Percentiles rank a stretch among this genome's conserved stretches.
Evolutionary conservation across 2,888 invertebrate species (phyloP).

Genomic region (Epirrhoe tristata): DNA sequence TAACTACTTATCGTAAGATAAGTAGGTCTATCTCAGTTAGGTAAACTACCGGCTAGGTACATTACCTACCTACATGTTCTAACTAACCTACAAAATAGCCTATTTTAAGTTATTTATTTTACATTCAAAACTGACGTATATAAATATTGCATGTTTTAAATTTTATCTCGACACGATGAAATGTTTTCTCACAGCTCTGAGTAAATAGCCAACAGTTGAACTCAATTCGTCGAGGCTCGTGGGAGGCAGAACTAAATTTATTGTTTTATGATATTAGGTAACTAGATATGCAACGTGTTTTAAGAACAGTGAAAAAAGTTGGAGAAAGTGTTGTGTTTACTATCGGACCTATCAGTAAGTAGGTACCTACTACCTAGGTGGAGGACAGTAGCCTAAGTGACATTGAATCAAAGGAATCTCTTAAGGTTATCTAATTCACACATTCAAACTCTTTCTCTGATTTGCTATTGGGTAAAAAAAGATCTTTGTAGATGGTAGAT

Average conservation of each 20-base stretch:
- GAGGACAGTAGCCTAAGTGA: too few species aligned
- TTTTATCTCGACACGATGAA: constrained; percentile 25
- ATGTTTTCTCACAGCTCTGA: constrained; percentile 7
- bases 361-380: background rate
- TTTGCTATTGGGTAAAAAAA: too few species aligned
- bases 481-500: too few species aligned
- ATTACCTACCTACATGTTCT: too few species aligned
- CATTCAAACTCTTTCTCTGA: too few species aligned
- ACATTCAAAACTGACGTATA: background rate
- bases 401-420: too few species aligned
- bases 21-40: too few species aligned
- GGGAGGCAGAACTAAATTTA: constrained; percentile 3
- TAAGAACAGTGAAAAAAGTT: constrained; percentile 17
- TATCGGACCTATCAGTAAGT: constrained; percentile 20
- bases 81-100: too few species aligned
- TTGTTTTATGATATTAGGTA: background rate
- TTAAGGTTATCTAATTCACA: too few species aligned
- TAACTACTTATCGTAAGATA: too few species aligned
- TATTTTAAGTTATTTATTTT: background rate
- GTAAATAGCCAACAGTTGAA: constrained; percentile 7
- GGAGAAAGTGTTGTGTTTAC: constrained; percentile 17
- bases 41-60: too few species aligned
- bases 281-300: constrained; percentile 11
- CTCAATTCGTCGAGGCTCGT: constrained; percentile 8
- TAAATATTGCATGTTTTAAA: constrained; percentile 27